Conservation (phyloP, 2,797 vertebrate genomes). For the Dryobates pubescens region DNA sequence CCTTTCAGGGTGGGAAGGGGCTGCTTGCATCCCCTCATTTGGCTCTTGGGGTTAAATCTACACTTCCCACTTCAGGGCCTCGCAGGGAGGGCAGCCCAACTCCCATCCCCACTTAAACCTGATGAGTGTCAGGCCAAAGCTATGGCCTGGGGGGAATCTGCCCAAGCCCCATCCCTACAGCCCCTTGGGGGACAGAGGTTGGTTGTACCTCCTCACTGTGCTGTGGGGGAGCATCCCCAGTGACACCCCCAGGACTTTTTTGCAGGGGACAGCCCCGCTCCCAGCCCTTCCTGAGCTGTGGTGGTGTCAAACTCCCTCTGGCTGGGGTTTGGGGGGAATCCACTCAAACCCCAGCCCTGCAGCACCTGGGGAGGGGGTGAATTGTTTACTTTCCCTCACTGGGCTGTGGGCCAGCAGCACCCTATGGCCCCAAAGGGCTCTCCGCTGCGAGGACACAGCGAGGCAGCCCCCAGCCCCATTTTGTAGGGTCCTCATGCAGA, state of each 20-base stretch:
- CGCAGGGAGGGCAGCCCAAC: background rate
- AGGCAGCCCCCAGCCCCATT: background rate
- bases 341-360: background rate
- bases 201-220: background rate
- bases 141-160: background rate
- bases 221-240: background rate
- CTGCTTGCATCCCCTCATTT: background rate
- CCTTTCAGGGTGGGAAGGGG: no score
- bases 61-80: no score
- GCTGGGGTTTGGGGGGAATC: no score
- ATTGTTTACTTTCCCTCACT: fast-evolving
- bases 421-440: fast-evolving
- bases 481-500: background rate
- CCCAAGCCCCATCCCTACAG: background rate
- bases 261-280: no score
- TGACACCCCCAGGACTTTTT: no score
- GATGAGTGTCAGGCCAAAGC: background rate
- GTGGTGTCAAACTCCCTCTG: no score
- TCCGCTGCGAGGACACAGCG: fast-evolving
- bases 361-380: background rate
- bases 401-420: background rate
- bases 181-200: no score
- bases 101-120: no score
- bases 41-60: no score
- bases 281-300: no score